Conservation (phyloP, 2,888 invertebrate genomes). For the Hoplodrina ambigua region DNA sequence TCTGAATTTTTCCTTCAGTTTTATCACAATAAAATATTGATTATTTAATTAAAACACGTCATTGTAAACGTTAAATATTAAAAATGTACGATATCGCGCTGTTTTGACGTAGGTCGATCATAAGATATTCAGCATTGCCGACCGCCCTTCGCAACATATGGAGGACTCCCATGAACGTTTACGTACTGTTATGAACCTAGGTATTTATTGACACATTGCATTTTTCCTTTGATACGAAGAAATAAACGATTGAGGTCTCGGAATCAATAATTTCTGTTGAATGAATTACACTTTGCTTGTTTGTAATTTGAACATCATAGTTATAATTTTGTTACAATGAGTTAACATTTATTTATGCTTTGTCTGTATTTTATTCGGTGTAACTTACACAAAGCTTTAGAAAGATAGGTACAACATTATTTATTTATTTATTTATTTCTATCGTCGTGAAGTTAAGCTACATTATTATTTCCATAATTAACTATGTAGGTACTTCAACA, state of each 20-base stretch:
- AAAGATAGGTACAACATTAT: too few relatives aligned
- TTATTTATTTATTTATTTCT: not conserved
- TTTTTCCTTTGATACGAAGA: slow-evolving; percentile 13
- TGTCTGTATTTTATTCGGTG: too few relatives aligned
- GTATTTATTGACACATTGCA: slow-evolving; percentile 40
- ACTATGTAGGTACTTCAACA: not conserved
- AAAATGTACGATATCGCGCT: slow-evolving; percentile 20
- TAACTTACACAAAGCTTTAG: too few relatives aligned
- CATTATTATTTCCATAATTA: not conserved
- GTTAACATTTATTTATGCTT: too few relatives aligned
- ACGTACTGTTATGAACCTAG: slow-evolving; percentile 19
- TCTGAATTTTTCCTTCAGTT: not conserved
- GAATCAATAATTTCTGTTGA: slow-evolving; percentile 13
- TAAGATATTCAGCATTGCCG: slow-evolving; percentile 66
- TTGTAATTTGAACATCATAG: not conserved
- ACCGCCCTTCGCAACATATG: slow-evolving; percentile 67
- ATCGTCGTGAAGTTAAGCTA: not conserved
- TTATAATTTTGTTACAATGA: not conserved
- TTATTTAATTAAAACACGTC: slow-evolving; percentile 1
- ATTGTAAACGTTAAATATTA: slow-evolving; percentile 24
- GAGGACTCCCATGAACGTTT: slow-evolving; percentile 63
- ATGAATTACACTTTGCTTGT: not conserved
- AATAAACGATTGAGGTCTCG: not conserved
- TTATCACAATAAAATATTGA: not conserved
- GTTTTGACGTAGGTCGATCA: slow-evolving; percentile 44